phyloP scores from a whole-genome alignment of 2,113 vertebrate genomes.

The Phodopus roborovskii region DNA sequence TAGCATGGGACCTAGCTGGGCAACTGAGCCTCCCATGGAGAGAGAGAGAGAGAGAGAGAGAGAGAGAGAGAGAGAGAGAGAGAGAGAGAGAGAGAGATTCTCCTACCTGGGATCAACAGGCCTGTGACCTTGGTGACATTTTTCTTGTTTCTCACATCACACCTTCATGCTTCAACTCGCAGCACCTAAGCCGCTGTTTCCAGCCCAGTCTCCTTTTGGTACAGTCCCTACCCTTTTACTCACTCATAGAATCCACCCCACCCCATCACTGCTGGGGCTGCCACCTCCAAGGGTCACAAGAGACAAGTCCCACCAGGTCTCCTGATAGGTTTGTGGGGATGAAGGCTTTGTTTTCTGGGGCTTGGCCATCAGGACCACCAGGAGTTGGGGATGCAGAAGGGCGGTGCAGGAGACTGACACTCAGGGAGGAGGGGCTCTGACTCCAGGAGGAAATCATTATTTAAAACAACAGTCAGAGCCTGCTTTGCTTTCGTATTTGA shows the following conservation, averaged over 20 bases:
- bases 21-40: not conserved
- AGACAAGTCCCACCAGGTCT: rapidly evolving
- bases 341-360: not conserved
- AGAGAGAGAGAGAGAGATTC: not conserved
- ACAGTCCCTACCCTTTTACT: not conserved
- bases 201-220: not conserved
- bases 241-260: not conserved
- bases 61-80: not conserved
- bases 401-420: rapidly evolving
- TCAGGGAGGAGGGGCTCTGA: not conserved
- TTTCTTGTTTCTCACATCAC: not conserved
- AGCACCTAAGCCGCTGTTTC: rapidly evolving
- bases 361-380: not conserved
- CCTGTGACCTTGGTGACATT: not conserved
- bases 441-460: not conserved
- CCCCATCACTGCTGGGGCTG: rapidly evolving
- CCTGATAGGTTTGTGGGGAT: not conserved
- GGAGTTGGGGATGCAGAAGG: not conserved
- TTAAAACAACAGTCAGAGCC: not conserved
- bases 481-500: not conserved
- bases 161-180: rapidly evolving
- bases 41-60: not conserved
- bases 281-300: not conserved
- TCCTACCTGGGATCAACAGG: not conserved
- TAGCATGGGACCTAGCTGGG: not conserved